Conservation (phyloP, 2,888 invertebrate species). For the Trimorus sp. region DNA sequence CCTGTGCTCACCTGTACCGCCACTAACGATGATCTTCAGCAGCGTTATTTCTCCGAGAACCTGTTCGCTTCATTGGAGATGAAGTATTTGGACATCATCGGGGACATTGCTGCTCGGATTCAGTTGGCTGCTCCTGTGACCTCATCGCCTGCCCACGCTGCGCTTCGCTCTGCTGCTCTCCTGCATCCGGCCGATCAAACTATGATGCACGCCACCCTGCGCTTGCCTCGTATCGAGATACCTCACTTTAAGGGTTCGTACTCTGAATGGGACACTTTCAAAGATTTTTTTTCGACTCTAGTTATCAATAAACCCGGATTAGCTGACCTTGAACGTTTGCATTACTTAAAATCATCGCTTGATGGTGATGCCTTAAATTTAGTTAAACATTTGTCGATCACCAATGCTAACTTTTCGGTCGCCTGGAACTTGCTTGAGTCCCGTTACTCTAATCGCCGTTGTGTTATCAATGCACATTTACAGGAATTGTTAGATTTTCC, state of each 20-base stretch:
- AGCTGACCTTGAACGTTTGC: background rate
- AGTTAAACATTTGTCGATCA: slow-evolving; percentile 32
- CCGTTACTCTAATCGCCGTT: no score
- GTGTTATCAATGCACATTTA: slow-evolving; percentile 25
- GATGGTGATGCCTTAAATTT: background rate
- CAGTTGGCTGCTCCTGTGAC: background rate
- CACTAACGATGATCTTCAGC: no score
- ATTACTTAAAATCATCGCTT: slow-evolving; percentile 1
- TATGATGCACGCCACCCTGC: background rate
- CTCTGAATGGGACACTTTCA: slow-evolving; percentile 17
- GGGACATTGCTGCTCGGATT: background rate
- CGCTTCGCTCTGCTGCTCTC: background rate
- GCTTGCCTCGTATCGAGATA: background rate
- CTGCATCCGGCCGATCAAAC: background rate
- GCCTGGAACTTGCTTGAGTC: no score
- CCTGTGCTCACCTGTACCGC: no score
- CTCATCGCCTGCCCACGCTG: background rate
- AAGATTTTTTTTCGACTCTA: slow-evolving; percentile 3
- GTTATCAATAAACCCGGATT: background rate
- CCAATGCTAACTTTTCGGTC: slow-evolving; percentile 38
- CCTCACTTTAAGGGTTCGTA: slow-evolving; percentile 14
- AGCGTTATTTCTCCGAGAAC: slow-evolving; percentile 12
- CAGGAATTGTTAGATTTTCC: slow-evolving; percentile 29
- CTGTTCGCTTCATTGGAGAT: slow-evolving; percentile 4
- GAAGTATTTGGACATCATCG: slow-evolving; percentile 2